Conservation (phyloP, 2,888 invertebrate genomes). For the Tuberolachnus salignus region DNA sequence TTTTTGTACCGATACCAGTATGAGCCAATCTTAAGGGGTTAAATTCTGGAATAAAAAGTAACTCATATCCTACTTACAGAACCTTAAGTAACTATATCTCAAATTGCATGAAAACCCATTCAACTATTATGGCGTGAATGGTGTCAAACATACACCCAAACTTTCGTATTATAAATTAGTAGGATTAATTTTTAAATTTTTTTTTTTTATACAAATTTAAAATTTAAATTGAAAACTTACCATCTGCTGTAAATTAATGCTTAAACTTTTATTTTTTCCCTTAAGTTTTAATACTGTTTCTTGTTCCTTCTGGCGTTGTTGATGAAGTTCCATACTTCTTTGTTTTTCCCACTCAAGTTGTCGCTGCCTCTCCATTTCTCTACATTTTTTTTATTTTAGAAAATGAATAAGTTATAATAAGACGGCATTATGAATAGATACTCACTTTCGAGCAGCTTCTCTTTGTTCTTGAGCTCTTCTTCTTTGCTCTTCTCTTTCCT, state of each 20-base stretch:
- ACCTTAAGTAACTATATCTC: too few species aligned
- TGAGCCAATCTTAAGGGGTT: too few species aligned
- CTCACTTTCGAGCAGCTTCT: conserved; percentile 76
- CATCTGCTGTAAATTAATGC: conserved; percentile 76
- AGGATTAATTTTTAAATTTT: too few species aligned
- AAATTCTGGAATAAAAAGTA: too few species aligned
- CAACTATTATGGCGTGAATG: too few species aligned
- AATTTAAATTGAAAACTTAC: conserved; percentile 61
- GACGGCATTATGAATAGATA: conserved; percentile 57
- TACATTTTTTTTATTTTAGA: conserved; percentile 60
- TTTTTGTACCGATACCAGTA: too few species aligned
- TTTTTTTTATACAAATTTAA: too few species aligned
- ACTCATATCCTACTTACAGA: too few species aligned
- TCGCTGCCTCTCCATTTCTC: conserved; percentile 92
- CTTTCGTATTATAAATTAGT: too few species aligned
- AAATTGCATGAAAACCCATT: too few species aligned
- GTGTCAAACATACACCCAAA: too few species aligned
- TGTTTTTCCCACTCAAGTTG: conserved; percentile 97
- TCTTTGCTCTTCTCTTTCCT: conserved; percentile 77
- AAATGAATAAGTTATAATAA: conserved; percentile 29
- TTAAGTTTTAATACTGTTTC: conserved; percentile 83
- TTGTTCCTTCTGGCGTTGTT: conserved; percentile 84
- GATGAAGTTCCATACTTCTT: conserved; percentile 83
- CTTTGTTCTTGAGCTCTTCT: conserved; percentile 79
- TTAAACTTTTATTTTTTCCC: conserved; percentile 82